These are phyloP conservation scores for Clanis bilineata DNA, from an alignment of 2,888 invertebrate genomes.

Conservation along the genomic window DNA sequence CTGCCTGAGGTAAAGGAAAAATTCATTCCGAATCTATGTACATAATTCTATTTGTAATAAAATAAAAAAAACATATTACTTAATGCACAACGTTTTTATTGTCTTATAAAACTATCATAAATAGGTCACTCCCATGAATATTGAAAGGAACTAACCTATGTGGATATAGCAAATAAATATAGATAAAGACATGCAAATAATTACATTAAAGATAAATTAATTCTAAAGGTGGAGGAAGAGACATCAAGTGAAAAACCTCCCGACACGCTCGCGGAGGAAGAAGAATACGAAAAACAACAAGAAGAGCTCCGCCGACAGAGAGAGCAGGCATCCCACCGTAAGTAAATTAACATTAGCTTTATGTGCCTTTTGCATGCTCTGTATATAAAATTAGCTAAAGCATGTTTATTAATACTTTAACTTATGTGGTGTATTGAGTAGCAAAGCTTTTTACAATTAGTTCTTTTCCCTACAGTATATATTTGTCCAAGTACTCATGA, in stretches of 20 bases:
- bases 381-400: background rate
- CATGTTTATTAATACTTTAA: background rate
- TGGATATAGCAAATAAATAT: too few species aligned
- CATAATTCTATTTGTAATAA: background rate
- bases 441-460: background rate
- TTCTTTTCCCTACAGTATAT: background rate
- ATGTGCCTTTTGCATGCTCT: background rate
- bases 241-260: conserved; percentile 54
- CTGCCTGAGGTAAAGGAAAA: conserved; percentile 78
- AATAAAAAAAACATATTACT: too few species aligned
- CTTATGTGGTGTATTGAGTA: background rate
- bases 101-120: too few species aligned
- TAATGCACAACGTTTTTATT: too few species aligned
- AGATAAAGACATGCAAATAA: too few species aligned
- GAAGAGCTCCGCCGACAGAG: conserved; percentile 61
- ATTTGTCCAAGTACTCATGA: background rate
- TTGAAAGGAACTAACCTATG: too few species aligned
- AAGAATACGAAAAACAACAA: conserved; percentile 70
- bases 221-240: conserved; percentile 62
- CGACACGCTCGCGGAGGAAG: conserved; percentile 69
- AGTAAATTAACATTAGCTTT: conserved; percentile 38
- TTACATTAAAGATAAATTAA: background rate
- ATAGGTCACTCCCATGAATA: too few species aligned
- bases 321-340: conserved; percentile 64
- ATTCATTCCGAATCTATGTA: too few species aligned